Conservation (phyloP, 1,140 invertebrate genomes). For the Pinna nobilis region DNA sequence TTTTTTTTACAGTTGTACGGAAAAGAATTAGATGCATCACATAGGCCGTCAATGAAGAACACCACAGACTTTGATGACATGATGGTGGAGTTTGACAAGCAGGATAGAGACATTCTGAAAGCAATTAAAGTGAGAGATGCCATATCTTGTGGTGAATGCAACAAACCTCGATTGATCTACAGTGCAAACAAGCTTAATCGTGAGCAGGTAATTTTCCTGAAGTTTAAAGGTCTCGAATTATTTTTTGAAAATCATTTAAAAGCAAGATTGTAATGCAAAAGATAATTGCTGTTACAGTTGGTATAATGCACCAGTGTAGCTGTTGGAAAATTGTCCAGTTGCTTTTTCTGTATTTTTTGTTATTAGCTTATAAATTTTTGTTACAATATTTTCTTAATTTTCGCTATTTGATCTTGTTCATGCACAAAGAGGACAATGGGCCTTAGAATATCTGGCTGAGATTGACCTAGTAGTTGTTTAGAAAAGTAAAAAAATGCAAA, state of each 20-base stretch:
- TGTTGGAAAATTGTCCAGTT: too few species aligned
- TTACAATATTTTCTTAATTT: too few species aligned
- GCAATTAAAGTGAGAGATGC: conserved; percentile 11
- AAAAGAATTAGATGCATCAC: conserved; percentile 21
- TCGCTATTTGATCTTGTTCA: too few species aligned
- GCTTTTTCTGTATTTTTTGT: too few species aligned
- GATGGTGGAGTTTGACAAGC: conserved; percentile 4
- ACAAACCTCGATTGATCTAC: conserved; percentile 13
- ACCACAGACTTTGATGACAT: conserved; percentile 12
- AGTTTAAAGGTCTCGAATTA: background rate
- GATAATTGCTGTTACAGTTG: too few species aligned
- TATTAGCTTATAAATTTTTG: too few species aligned
- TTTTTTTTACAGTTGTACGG: conserved; percentile 21
- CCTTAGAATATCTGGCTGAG: too few species aligned
- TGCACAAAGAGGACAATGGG: too few species aligned
- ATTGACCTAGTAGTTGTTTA: too few species aligned
- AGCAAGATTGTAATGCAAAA: too few species aligned
- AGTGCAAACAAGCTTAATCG: background rate
- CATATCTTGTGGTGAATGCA: conserved; percentile 23
- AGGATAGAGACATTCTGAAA: conserved; percentile 22
- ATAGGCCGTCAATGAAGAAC: conserved; percentile 18
- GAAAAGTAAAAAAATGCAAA: too few species aligned
- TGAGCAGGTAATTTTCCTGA: conserved; percentile 19
- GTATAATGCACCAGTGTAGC: too few species aligned
- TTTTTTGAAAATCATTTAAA: background rate